A percentile compares a stretch with the other conserved stretches of the same genome.
Conservation (phyloP, 2,797 vertebrate species). For the Rallus crepitans region DNA sequence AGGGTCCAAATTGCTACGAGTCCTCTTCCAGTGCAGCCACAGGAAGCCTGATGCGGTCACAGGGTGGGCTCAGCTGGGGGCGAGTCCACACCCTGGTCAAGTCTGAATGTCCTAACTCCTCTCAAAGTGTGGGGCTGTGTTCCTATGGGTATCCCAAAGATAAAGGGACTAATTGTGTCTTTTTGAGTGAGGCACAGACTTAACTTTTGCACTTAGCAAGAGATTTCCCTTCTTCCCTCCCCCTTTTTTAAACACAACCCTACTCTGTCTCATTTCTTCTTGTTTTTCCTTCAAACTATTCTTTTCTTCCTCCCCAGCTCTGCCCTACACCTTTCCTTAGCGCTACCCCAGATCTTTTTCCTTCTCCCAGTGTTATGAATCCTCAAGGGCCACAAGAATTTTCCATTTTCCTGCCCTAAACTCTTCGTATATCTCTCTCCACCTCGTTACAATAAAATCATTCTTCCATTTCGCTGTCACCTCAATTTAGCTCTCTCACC, state of each 20-base stretch:
- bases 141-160: background rate
- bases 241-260: background rate
- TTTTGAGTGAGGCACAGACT: background rate
- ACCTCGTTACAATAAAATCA: constrained; percentile 62
- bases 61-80: background rate
- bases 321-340: constrained; percentile 44
- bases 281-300: background rate
- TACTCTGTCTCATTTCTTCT: rapidly evolving
- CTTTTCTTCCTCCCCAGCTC: background rate
- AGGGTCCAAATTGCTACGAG: background rate
- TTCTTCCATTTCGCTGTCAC: constrained; percentile 54
- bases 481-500: constrained; percentile 66
- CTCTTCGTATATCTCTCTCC: constrained; percentile 59
- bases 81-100: background rate
- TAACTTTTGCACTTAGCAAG: background rate
- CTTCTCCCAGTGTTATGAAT: constrained; percentile 61
- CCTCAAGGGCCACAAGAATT: constrained; percentile 69
- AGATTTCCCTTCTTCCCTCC: background rate
- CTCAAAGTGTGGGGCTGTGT: rapidly evolving
- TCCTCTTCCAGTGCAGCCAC: background rate
- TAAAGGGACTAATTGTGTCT: background rate
- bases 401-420: constrained; percentile 59
- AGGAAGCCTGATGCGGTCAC: background rate
- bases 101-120: background rate
- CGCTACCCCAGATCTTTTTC: constrained; percentile 37